Percentiles rank a stretch among this genome's conserved stretches.
These are phyloP conservation scores for Ditylenchus weischeri DNA, from an alignment of 2,888 invertebrate genomes.

Conservation along the genomic window DNA sequence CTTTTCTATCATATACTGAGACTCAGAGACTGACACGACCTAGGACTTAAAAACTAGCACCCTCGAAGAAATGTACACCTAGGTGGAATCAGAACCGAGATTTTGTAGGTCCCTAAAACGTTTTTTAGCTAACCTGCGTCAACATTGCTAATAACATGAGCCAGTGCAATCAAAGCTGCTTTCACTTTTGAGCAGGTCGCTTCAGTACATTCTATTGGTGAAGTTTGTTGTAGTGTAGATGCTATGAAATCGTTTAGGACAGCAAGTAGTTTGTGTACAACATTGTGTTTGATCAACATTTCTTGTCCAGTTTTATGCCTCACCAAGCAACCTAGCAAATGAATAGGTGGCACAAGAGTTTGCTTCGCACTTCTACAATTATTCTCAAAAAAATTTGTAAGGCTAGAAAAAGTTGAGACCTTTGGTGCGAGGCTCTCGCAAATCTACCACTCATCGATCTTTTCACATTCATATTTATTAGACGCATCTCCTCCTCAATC, in stretches of 20 bases:
- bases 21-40: too few relatives aligned
- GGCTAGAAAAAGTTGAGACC: slow-evolving; percentile 12
- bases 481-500: slow-evolving; percentile 83
- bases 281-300: slow-evolving; percentile 23
- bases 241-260: neutral
- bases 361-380: slow-evolving; percentile 17
- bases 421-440: slow-evolving; percentile 62
- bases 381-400: too few relatives aligned
- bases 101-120: neutral
- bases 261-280: slow-evolving; percentile 26
- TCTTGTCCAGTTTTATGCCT: slow-evolving; percentile 24
- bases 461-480: slow-evolving; percentile 79
- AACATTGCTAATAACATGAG: slow-evolving; percentile 34
- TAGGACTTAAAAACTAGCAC: too few relatives aligned
- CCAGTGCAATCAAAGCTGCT: slow-evolving; percentile 42
- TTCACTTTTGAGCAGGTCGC: slow-evolving; percentile 32
- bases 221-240: neutral
- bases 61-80: too few relatives aligned
- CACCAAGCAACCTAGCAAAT: slow-evolving; percentile 25
- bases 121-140: slow-evolving; percentile 3
- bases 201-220: neutral
- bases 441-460: slow-evolving; percentile 76
- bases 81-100: too few relatives aligned
- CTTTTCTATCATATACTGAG: too few relatives aligned
- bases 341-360: slow-evolving; percentile 11